Percentiles rank a stretch among this genome's conserved stretches.
Conservation (phyloP, 2,797 vertebrate genomes). For the Propithecus deckenii region DNA sequence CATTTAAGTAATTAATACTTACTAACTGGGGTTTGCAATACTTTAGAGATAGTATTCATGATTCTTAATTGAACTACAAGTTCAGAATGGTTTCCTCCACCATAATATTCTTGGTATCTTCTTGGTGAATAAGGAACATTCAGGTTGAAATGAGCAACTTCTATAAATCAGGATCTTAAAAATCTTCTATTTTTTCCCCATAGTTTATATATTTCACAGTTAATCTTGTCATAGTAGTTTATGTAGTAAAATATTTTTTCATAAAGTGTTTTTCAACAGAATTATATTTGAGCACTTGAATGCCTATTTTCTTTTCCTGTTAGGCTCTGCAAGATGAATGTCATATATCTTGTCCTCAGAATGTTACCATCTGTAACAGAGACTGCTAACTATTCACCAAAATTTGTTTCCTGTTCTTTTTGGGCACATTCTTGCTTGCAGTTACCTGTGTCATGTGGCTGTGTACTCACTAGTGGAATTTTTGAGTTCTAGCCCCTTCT, state of each 20-base stretch:
- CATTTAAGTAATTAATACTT: background rate
- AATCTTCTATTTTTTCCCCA: background rate
- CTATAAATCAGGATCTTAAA: background rate
- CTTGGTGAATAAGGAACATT: conserved; percentile 1
- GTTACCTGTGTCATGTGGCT: background rate
- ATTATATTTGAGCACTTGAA: background rate
- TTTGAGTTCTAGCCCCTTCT: background rate
- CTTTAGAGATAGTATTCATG: background rate
- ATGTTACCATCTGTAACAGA: background rate
- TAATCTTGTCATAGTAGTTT: background rate
- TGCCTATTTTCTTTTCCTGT: background rate
- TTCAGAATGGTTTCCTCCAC: background rate
- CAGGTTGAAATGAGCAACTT: conserved; percentile 16
- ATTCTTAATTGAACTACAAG: background rate
- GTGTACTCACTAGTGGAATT: background rate
- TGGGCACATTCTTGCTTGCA: background rate
- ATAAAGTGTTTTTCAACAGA: background rate
- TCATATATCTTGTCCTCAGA: background rate
- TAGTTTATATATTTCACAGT: background rate
- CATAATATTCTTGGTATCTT: conserved; percentile 8
- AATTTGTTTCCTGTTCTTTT: background rate
- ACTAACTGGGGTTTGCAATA: background rate
- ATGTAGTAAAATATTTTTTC: conserved; percentile 1
- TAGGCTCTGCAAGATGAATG: background rate
- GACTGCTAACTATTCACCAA: background rate